A percentile compares a stretch with the other conserved stretches of the same genome.
Conservation (phyloP, 2,888 invertebrate species). For the Drosophila antonietae region DNA sequence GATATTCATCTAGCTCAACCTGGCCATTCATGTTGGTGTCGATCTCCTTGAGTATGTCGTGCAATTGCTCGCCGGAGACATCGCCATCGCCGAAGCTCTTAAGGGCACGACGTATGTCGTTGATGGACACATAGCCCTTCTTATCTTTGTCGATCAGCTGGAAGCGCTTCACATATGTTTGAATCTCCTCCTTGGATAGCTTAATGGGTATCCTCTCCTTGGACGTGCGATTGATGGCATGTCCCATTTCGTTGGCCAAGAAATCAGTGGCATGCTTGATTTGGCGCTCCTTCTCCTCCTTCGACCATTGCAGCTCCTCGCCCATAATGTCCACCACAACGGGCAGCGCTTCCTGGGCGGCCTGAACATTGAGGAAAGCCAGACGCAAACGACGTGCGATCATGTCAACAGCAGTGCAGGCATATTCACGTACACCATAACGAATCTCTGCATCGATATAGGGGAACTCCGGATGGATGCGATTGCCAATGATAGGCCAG, state of each 20-base stretch:
- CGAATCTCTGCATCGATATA: slow-evolving; percentile 98
- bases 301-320: slow-evolving; percentile 96
- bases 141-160: slow-evolving; percentile 97
- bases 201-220: slow-evolving; percentile 95
- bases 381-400: slow-evolving; percentile 96
- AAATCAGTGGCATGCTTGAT: slow-evolving; percentile 92
- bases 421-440: slow-evolving; percentile 98
- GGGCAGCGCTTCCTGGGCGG: slow-evolving; percentile 97
- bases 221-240: slow-evolving; percentile 94
- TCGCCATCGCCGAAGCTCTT: slow-evolving; percentile 94
- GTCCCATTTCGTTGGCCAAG: slow-evolving; percentile 98
- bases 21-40: slow-evolving; percentile 99
- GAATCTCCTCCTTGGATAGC: slow-evolving; percentile 96
- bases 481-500: slow-evolving; percentile 99
- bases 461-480: slow-evolving; percentile 98
- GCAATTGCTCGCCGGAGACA: slow-evolving; percentile 96
- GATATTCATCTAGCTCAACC: slow-evolving; percentile 99
- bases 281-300: slow-evolving; percentile 92
- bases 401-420: slow-evolving; percentile 97
- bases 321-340: slow-evolving; percentile 97
- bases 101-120: slow-evolving; percentile 97
- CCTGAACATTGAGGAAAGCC: slow-evolving; percentile 98
- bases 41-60: slow-evolving; percentile 98
- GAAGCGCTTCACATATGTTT: slow-evolving; percentile 97
- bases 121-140: slow-evolving; percentile 99